Conservation (phyloP, 2,797 vertebrate genomes). For the Silurus aristotelis region DNA sequence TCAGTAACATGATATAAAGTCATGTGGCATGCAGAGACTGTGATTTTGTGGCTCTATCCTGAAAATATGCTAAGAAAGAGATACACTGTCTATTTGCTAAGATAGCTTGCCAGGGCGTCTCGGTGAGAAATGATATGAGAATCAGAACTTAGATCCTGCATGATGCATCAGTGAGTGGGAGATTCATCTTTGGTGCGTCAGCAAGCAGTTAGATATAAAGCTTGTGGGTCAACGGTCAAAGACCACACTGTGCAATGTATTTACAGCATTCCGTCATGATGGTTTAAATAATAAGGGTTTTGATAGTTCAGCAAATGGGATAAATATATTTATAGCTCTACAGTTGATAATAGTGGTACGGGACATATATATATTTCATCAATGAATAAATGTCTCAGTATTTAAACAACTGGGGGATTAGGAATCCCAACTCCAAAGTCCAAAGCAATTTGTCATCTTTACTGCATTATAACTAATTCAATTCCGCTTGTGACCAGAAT, state of each 20-base stretch:
- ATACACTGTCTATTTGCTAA: too few relatives aligned
- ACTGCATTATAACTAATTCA: slow-evolving; percentile 6
- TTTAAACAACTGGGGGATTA: neutral
- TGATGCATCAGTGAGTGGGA: too few relatives aligned
- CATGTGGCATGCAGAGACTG: too few relatives aligned
- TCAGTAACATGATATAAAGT: too few relatives aligned
- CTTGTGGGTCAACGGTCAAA: neutral
- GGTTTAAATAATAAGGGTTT: too few relatives aligned
- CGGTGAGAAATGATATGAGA: neutral
- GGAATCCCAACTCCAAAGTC: neutral
- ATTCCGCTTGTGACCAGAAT: slow-evolving; percentile 10
- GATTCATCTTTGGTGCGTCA: neutral
- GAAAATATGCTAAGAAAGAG: too few relatives aligned
- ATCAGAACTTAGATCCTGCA: too few relatives aligned
- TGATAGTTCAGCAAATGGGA: neutral
- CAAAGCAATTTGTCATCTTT: neutral
- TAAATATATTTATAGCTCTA: neutral
- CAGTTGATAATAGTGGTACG: neutral
- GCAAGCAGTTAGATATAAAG: neutral
- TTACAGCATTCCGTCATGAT: too few relatives aligned
- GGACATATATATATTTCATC: neutral
- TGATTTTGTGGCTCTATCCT: too few relatives aligned
- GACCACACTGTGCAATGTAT: too few relatives aligned
- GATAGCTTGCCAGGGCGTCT: too few relatives aligned
- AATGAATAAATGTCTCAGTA: neutral